Evolutionary conservation across 2,113 vertebrate genomes (phyloP).

Genomic region (Lutjanus erythropterus): DNA sequence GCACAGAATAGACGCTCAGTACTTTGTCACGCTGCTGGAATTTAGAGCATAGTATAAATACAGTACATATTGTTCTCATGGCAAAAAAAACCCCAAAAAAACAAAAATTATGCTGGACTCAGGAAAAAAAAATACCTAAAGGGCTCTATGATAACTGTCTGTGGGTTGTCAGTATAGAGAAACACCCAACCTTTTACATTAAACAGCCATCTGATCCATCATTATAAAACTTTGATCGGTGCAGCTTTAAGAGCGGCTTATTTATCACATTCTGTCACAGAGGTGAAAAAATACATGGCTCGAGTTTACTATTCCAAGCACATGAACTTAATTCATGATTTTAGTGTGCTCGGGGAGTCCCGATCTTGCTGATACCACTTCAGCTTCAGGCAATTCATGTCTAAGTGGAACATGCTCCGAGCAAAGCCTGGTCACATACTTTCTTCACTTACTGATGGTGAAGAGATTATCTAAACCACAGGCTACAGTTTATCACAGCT

Average conservation of each 20-base stretch:
- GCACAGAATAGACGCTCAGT: too few relatives aligned
- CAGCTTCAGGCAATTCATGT: constrained; percentile 4
- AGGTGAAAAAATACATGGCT: background rate
- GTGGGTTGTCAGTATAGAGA: background rate
- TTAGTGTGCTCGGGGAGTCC: background rate
- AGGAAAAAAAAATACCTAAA: too few relatives aligned
- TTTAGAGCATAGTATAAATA: too few relatives aligned
- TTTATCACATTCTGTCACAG: background rate
- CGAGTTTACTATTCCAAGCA: constrained; percentile 13
- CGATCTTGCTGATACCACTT: constrained; percentile 29
- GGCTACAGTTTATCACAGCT: constrained; percentile 42
- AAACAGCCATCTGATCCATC: background rate
- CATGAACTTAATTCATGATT: background rate
- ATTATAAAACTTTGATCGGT: background rate
- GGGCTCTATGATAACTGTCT: background rate
- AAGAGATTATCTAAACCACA: constrained; percentile 51
- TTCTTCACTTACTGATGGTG: background rate
- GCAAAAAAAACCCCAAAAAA: too few relatives aligned
- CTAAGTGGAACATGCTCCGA: constrained; percentile 12
- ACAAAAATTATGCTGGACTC: too few relatives aligned
- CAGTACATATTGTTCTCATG: too few relatives aligned
- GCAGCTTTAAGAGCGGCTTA: background rate
- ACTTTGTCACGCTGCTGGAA: too few relatives aligned
- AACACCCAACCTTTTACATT: background rate
- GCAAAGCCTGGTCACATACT: constrained; percentile 15